Base-by-base conservation (phyloP, 1,140 invertebrate genomes). In the Holotrichia oblita region DNA sequence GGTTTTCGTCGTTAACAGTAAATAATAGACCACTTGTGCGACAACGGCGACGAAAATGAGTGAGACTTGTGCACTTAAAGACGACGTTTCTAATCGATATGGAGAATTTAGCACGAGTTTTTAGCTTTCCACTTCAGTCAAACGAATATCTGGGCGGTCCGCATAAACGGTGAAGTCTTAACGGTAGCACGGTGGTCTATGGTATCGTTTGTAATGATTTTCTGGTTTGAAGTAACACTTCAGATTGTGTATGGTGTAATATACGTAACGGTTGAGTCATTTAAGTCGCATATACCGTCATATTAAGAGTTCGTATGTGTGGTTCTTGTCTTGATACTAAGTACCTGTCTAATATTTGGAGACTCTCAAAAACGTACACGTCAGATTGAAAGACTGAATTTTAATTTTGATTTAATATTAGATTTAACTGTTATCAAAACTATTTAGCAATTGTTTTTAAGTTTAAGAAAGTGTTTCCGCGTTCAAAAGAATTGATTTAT, bases 21-120 rank as follows among this genome's bases (percentile, higher is more conserved):
- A 48, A 48, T 55, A 55, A 55, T 55, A 55, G 48, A 55, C 48
- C 48, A 17, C 17, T 55, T 55, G 48, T 55, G 48, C 14, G n/a
- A 14, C 48, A 17, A 55, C 48, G 48, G 48, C 48, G 48, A 3
- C 14, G 12, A 55, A 55, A 55, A 55, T 55, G 17, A 55, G 48
- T 55, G 48, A 14, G 48, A 55, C 48, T 55, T 55, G 27, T 34
- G 27, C 27, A 34, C 27, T 34, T 55, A 55, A 17, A 55, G 48
- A 17, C 48, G 48, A 55, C 12, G 48, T 34, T 14, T 14, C n/a
- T 55, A 55, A 55, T 7, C 48, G 48, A 55, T 55, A 34, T 17
- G 48, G 17, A 55, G 14, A 55, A 55, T 55, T 55, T 55, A 55
- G 48, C 48, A 55, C 48, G 17, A 55, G 48, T 17, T 14, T 17